Percentiles rank a stretch among this genome's conserved stretches.
Evolutionary conservation across 2,888 invertebrate genomes (phyloP).

Genomic region (Plebejus melissa): DNA sequence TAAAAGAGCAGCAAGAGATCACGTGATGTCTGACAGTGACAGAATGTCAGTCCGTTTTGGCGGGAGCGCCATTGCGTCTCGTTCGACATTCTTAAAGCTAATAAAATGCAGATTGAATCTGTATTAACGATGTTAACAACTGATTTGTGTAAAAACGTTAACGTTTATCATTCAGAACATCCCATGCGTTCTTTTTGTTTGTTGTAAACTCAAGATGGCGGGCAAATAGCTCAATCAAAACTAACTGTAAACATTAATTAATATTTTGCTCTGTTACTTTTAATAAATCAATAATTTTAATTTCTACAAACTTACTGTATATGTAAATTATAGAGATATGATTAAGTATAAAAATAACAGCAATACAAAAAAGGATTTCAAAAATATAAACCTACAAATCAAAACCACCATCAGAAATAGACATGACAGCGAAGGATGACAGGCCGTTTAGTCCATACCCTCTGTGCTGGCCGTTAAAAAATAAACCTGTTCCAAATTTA

Average conservation of each 20-base stretch:
- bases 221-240: background rate
- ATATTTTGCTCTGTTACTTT: background rate
- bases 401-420: background rate
- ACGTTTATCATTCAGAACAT: background rate
- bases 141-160: conserved; percentile 22
- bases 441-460: conserved; percentile 20
- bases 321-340: too few relatives aligned
- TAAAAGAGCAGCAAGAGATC: conserved; percentile 42
- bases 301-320: too few relatives aligned
- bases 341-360: too few relatives aligned
- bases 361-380: background rate
- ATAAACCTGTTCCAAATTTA: conserved; percentile 22
- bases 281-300: background rate
- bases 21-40: conserved; percentile 43
- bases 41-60: conserved; percentile 57
- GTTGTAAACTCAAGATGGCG: background rate
- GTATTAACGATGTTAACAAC: conserved; percentile 13
- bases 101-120: conserved; percentile 27
- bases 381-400: background rate
- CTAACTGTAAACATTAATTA: background rate
- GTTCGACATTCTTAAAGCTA: conserved; percentile 44
- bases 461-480: conserved; percentile 5
- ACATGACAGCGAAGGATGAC: conserved; percentile 15
- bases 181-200: background rate
- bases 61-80: conserved; percentile 48